Conservation (phyloP, 2,888 invertebrate genomes). For the Allophyes oxyacanthae region DNA sequence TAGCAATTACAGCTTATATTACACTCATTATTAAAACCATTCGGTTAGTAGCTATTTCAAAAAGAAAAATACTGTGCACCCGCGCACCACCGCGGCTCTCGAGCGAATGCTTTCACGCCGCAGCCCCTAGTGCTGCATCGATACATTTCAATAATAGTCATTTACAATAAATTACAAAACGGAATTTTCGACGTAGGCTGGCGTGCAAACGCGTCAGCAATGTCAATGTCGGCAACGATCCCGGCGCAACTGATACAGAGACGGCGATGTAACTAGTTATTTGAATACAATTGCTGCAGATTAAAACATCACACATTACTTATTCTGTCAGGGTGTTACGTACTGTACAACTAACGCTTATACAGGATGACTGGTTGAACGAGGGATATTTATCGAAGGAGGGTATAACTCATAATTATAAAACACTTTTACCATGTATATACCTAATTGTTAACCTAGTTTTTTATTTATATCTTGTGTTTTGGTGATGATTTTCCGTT, state of each 20-base stretch:
- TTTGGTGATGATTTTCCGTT: too few relatives aligned
- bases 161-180: conserved; percentile 79
- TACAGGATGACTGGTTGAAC: too few relatives aligned
- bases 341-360: conserved; percentile 31
- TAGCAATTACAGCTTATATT: not conserved
- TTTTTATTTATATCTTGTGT: conserved; percentile 10
- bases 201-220: conserved; percentile 78
- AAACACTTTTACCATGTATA: too few relatives aligned
- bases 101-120: not conserved
- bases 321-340: conserved; percentile 37
- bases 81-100: not conserved
- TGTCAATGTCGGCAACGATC: conserved; percentile 74
- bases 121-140: conserved; percentile 35
- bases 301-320: conserved; percentile 47
- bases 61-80: conserved; percentile 9
- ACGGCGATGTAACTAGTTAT: conserved; percentile 49
- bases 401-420: too few relatives aligned
- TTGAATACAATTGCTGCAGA: conserved; percentile 56
- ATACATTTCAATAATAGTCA: conserved; percentile 78
- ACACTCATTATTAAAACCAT: not conserved
- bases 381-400: too few relatives aligned
- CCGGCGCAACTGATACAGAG: conserved; percentile 40
- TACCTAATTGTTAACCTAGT: too few relatives aligned
- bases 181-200: conserved; percentile 70
- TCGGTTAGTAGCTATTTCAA: not conserved